Base-by-base conservation (phyloP, 2,113 vertebrate genomes). In the Astur gentilis region DNA sequence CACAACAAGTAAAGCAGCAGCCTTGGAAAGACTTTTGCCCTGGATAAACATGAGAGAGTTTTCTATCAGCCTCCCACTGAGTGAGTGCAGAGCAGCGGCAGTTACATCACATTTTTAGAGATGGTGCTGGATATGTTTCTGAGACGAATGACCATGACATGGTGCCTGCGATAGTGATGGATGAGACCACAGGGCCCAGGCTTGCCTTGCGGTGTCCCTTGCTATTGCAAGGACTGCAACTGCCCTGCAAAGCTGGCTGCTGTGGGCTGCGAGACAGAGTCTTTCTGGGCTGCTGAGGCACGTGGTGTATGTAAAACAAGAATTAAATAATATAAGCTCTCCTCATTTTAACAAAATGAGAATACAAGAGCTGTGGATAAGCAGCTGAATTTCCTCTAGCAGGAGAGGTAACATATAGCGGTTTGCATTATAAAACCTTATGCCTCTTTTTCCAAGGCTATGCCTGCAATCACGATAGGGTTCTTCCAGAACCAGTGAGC, bases 391-490 rank as follows among this genome's bases (percentile, higher is more conserved):
- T 82, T 90, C 40, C 13, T 45, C 85, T 72, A 34, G n/a, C 13
- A 44, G 44, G 14, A 71, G 6, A 7, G 16, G 13, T 81, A 61
- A n/a, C 2, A 3, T 16, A 9, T 1, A 55, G 26, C 9, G 14
- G 11, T 83, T 87, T 79, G 20, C 22, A 20, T 32, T 34, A 82
- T 31, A 57, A 83, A 91, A 55, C 12, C 4, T 64, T 61, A 16
- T 17, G 8, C 5, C 7, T 60, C 13, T 79, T 90, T 65, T 81
- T 81, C 27, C 26, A 32, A 57, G 29, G 40, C 31, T 76, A 31
- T 40, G 18, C 3, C 31, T 66, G 6, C 3, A 3, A 14, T 47
- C 23, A 38, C 0, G 0, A 12, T 8, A 60, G 7, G 26, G 5
- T 44, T 82, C 36, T 81, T 61, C 57, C 23, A 89, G n/a, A 73